These are phyloP conservation scores for Trissonchulus latispiculum DNA, from an alignment of 2,888 invertebrate species.

Conservation along the genomic window DNA sequence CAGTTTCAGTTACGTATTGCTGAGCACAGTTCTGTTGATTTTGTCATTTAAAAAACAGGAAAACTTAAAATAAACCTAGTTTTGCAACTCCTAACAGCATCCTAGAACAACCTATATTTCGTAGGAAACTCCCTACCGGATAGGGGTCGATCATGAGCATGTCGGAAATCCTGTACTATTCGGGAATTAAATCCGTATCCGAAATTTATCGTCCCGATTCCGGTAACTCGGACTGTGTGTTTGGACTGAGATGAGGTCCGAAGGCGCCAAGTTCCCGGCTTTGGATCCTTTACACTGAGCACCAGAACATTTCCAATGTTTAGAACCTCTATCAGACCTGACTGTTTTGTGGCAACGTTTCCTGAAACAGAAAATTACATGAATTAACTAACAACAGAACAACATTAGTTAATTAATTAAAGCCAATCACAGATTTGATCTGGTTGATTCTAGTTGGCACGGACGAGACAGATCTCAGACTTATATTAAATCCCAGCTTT, in stretches of 20 bases:
- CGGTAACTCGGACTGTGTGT: constrained; percentile 59
- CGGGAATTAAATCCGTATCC: constrained; percentile 58
- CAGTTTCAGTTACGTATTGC: too few species aligned
- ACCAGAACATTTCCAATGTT: constrained; percentile 57
- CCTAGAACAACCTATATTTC: too few species aligned
- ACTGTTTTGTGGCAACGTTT: constrained; percentile 14
- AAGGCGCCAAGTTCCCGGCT: constrained; percentile 59
- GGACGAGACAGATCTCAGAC: too few species aligned
- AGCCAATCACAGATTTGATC: too few species aligned
- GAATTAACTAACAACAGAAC: too few species aligned
- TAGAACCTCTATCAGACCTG: constrained; percentile 46
- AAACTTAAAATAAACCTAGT: too few species aligned
- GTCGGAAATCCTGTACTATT: constrained; percentile 48
- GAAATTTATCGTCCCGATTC: constrained; percentile 58
- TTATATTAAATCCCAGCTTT: too few species aligned
- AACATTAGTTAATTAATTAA: too few species aligned
- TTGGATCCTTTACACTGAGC: constrained; percentile 57
- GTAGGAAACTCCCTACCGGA: constrained; percentile 49
- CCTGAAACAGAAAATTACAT: constrained; percentile 19
- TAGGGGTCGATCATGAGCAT: constrained; percentile 56
- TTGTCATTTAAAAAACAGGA: too few species aligned
- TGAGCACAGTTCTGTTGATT: too few species aligned
- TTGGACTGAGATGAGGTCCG: constrained; percentile 54
- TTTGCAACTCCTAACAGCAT: too few species aligned
- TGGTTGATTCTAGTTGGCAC: too few species aligned